phyloP scores from a whole-genome alignment of 2,888 invertebrate species.

The Lepidocyrtinus sp. region DNA sequence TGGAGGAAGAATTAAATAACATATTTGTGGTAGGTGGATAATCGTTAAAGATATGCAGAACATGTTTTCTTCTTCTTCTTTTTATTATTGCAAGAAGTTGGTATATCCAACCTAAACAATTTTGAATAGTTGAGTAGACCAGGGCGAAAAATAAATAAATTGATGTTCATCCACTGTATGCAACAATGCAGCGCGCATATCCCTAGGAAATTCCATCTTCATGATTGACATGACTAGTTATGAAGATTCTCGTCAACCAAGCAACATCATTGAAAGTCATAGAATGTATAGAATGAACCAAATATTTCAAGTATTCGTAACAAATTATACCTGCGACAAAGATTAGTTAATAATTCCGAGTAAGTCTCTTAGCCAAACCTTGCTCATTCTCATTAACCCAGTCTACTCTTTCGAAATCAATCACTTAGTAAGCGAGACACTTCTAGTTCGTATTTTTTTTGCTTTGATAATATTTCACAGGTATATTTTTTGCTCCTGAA shows the following conservation, averaged over 20 bases:
- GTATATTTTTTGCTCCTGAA: too few relatives aligned
- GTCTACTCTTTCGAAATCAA: too few relatives aligned
- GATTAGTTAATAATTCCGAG: constrained; percentile 48
- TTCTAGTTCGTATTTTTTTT: too few relatives aligned
- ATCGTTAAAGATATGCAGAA: neutral
- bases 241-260: neutral
- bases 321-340: neutral
- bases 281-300: neutral
- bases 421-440: too few relatives aligned
- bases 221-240: constrained; percentile 34
- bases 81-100: neutral
- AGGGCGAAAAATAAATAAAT: too few relatives aligned
- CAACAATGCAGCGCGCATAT: neutral
- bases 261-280: neutral
- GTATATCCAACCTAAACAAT: neutral
- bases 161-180: constrained; percentile 20
- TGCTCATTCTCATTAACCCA: too few relatives aligned
- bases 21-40: neutral
- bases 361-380: constrained; percentile 24
- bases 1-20: neutral
- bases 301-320: neutral
- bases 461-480: too few relatives aligned
- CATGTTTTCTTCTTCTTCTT: neutral
- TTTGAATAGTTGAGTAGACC: neutral
- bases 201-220: constrained; percentile 41